Evolutionary conservation across 2,113 vertebrate genomes (phyloP).

Genomic region (Corythaixoides concolor): DNA sequence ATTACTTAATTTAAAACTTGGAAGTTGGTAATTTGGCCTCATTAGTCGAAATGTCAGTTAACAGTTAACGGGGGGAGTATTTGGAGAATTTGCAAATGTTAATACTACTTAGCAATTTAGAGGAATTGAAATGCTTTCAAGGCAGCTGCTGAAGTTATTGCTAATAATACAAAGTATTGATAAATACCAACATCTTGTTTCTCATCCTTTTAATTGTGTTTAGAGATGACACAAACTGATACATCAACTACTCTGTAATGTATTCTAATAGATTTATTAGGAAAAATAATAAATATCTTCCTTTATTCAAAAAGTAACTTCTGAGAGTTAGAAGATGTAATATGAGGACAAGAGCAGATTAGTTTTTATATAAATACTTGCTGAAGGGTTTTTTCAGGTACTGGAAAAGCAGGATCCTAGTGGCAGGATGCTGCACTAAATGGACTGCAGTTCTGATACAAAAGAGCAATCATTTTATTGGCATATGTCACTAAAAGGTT

Average conservation of each 20-base stretch:
- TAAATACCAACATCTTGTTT: not conserved
- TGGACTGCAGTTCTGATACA: not conserved
- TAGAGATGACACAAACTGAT: not conserved
- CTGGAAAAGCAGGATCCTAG: not conserved
- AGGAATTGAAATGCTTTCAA: not conserved
- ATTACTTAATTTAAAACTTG: conserved; percentile 14
- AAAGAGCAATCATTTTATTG: not conserved
- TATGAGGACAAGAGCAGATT: not conserved
- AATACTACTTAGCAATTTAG: not conserved
- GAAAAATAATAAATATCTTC: not conserved
- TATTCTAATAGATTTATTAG: not conserved
- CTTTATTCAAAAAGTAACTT: not conserved
- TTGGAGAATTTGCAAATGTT: not conserved
- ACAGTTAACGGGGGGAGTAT: not conserved
- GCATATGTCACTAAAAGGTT: not conserved
- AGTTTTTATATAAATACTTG: not conserved
- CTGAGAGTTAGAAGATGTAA: not conserved
- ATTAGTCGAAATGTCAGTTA: not conserved
- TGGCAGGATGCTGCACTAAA: not conserved
- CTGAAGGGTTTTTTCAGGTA: not conserved
- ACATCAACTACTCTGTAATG: not conserved
- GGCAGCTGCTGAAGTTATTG: not conserved
- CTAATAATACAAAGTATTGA: not conserved
- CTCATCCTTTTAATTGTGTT: not conserved
- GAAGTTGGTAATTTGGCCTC: conserved; percentile 9